Conservation (phyloP, 2,113 vertebrate species). For the Collichthys lucidus region DNA sequence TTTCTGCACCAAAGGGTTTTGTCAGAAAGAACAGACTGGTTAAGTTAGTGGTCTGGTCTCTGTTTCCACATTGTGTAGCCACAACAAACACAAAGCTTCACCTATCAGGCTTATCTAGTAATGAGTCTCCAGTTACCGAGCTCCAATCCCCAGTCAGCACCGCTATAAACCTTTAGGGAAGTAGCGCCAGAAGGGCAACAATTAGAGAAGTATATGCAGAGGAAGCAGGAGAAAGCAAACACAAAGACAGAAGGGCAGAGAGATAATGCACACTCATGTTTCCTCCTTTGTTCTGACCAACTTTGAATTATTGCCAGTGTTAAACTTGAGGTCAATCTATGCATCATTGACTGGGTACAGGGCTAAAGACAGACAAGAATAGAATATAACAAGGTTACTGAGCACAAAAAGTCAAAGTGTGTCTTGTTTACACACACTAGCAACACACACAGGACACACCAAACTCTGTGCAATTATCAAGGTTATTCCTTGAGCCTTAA, state of each 20-base stretch:
- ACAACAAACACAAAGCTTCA: constrained; percentile 71
- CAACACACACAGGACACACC: constrained; percentile 30
- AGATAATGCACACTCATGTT: constrained; percentile 22
- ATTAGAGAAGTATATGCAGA: constrained; percentile 69
- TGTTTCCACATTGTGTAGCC: constrained; percentile 57
- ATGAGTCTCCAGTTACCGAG: constrained; percentile 77
- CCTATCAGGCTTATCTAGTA: constrained; percentile 64
- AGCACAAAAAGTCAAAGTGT: constrained; percentile 52
- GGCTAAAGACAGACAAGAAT: constrained; percentile 33
- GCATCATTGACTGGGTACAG: constrained; percentile 5
- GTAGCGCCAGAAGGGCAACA: constrained; percentile 58
- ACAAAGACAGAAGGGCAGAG: constrained; percentile 32
- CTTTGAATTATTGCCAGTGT: constrained; percentile 27
- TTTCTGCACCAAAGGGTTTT: neutral
- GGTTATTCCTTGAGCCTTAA: constrained; percentile 31
- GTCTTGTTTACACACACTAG: constrained; percentile 48
- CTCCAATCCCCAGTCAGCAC: constrained; percentile 60
- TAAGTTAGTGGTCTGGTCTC: constrained; percentile 20
- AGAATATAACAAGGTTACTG: constrained; percentile 47
- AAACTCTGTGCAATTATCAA: constrained; percentile 20
- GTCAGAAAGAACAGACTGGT: constrained; percentile 16
- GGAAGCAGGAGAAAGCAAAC: constrained; percentile 61
- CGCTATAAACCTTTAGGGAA: constrained; percentile 70
- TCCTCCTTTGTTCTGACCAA: constrained; percentile 23
- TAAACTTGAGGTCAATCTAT: constrained; percentile 13